Percentiles rank a stretch among this genome's conserved stretches.
Conservation (phyloP, 2,797 vertebrate species). For the Chrysocyon brachyurus region DNA sequence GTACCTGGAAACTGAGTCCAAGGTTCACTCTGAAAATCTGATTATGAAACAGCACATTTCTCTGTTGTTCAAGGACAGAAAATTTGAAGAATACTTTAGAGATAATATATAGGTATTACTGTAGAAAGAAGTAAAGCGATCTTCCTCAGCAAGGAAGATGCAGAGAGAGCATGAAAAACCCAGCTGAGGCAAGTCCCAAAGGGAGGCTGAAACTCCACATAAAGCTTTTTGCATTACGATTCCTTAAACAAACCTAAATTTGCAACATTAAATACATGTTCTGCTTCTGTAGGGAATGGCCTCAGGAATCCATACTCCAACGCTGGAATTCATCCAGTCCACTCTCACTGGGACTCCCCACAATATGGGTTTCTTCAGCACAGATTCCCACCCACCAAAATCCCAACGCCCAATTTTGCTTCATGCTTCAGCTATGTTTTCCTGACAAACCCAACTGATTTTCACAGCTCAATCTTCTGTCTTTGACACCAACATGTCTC, state of each 20-base stretch:
- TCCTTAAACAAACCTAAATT: not conserved
- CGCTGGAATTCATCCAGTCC: not conserved
- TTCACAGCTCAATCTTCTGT: not conserved
- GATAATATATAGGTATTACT: not conserved
- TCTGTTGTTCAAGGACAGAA: not conserved
- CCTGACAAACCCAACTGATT: not conserved
- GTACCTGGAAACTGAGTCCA: not conserved
- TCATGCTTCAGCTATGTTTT: not conserved
- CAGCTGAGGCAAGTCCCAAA: not conserved
- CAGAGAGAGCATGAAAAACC: not conserved
- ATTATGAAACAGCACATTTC: not conserved
- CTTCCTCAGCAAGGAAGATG: not conserved
- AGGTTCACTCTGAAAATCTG: slow-evolving; percentile 20
- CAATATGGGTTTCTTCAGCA: not conserved
- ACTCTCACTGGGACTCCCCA: not conserved
- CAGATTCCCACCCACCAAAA: not conserved
- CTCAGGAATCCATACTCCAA: not conserved
- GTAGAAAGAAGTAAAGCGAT: not conserved
- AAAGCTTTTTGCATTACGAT: not conserved
- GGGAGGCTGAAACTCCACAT: not conserved
- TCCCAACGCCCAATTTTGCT: not conserved
- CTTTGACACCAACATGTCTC: not conserved
- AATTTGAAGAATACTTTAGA: not conserved
- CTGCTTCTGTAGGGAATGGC: not conserved
- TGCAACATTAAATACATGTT: not conserved